Evolutionary conservation across 92 coral and sea anemone species (phyloP), one percentile per base, ranked within the genome.

Genomic region (Diadumene lineata): DNA sequence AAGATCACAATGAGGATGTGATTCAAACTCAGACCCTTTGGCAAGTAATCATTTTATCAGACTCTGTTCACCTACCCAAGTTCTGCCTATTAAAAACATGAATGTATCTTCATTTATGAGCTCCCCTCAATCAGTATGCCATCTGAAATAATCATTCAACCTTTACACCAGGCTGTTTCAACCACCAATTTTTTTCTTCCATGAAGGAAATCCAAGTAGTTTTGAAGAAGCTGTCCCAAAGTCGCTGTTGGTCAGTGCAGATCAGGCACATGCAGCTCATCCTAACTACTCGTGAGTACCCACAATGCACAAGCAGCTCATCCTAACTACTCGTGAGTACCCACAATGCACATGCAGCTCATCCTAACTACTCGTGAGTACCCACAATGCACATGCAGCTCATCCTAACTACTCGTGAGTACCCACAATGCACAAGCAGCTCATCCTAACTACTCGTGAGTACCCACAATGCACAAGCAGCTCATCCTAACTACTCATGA

Each of bases 221-320:
- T 91, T 88, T 89, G 98, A 94, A 76, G 92, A 92, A 66, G 89
- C 97, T 25, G 79, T 91, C 34, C 82, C 98, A 34, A 86, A 90
- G 73, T 94, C 98, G 56, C 74, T 94, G 60, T 82, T 94, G 15
- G 85, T 94, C 67, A 94, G 98, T 84, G 98, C 97, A 2, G 98
- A 94, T 43, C 98, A 94, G 57, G 98, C 98, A 17, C 98, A 94
- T 66, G 98, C 96, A 0, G 87, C 71, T 13, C 98, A 94, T 82
- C 98, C 98, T 13, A 85, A 84, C 81, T 94, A 94, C 58, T 38
- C 92, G 98, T 94, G 84, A 69, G 96, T 84, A 53, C 24, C n/a
- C n/a, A n/a, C n/a, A n/a, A n/a, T n/a, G 98, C 98, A 17, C 98
- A 94, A 60, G 98, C 96, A 0, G 87, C 71, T 13, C 98, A 94